phyloP scores from a whole-genome alignment of 2,113 vertebrate genomes.

The Probosciger aterrimus region DNA sequence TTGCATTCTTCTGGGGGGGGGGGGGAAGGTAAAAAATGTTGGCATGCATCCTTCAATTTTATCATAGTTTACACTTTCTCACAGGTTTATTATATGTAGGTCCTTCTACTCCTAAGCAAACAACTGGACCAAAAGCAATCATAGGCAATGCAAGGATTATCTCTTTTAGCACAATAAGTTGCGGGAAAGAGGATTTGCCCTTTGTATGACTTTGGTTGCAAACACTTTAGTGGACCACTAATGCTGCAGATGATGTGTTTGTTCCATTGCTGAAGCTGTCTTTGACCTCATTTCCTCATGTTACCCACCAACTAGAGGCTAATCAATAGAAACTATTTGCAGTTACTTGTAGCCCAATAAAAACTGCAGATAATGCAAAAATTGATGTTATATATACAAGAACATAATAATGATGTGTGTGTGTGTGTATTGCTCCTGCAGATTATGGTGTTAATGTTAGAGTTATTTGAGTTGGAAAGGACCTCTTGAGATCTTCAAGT shows the following conservation, averaged over 20 bases:
- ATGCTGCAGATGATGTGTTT: neutral
- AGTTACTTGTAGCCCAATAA: neutral
- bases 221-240: neutral
- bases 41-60: neutral
- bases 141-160: neutral
- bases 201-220: conserved; percentile 5
- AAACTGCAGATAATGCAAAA: neutral
- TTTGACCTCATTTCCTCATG: conserved; percentile 35
- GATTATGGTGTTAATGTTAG: neutral
- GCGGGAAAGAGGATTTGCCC: neutral
- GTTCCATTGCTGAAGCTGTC: conserved; percentile 45
- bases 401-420: neutral
- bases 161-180: neutral
- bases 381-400: neutral
- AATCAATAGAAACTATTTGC: conserved; percentile 16
- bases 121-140: neutral
- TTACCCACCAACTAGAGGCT: neutral
- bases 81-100: neutral
- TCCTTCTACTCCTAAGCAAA: neutral
- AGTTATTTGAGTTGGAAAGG: neutral
- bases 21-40: neutral
- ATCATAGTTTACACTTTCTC: neutral
- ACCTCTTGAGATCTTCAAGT: neutral
- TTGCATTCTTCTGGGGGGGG: neutral
- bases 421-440: neutral